Base-by-base conservation (phyloP, 2,113 vertebrate species). In the Psephotus haematonotus region DNA sequence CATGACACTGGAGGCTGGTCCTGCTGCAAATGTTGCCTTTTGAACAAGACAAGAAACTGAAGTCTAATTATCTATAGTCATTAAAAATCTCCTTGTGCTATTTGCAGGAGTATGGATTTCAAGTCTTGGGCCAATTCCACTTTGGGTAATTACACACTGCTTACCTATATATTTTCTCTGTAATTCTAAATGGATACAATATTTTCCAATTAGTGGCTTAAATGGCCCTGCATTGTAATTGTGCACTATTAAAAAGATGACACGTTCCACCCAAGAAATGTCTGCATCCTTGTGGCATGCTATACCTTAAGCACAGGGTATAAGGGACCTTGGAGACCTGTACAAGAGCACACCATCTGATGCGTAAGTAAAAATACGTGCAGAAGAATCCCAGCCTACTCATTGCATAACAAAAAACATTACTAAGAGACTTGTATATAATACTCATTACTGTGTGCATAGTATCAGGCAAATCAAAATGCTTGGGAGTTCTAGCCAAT, bases 141-240 rank as follows among this genome's bases (percentile, higher is more conserved):
- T 97, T 91, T 82, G 96, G 96, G 80, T 96, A 95, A 97, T 97
- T 96, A 92, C 92, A 91, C 69, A 95, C 86, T 96, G 95, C 93
- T 97, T 96, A 94, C 80, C 95, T 96, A 94, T 97, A 96, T 96
- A 94, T 97, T 97, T 96, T 93, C 86, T 89, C 92, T 69, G 89
- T 70, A 92, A 96, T 77, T 87, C 95, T 94, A 97, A 96, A 94
- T 93, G 95, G 90, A 94, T 96, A 95, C 81, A 92, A 50, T 97
- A 97, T 96, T 96, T 97, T 96, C 95, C 83, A 96, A 94, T 96
- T 96, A 96, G 92, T 93, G 86, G 83, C 86, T 94, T 91, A 94
- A 96, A 93, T 87, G 81, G 83, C 29, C 82, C 90, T 91, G 91
- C 91, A 94, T 72, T 76, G 83, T 92, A 97, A 95, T 52, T 82